phyloP scores from a whole-genome alignment of 2,888 invertebrate species.

The Enoplolaimus lenunculus region DNA sequence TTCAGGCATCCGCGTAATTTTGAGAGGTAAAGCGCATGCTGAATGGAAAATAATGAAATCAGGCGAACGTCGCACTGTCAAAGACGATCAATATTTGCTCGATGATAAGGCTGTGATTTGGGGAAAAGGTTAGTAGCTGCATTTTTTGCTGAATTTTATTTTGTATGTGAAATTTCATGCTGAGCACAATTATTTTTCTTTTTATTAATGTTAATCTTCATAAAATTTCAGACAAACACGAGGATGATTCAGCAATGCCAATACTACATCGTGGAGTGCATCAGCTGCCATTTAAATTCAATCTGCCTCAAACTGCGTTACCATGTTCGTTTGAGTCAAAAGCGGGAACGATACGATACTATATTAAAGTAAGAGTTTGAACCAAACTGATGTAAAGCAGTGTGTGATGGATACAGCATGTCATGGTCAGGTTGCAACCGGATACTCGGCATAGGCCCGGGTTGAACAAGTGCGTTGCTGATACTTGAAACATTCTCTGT shows the following conservation, averaged over 20 bases:
- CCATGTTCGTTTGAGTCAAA: constrained; percentile 64
- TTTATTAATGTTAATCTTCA: constrained; percentile 1
- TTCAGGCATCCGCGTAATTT: constrained; percentile 51
- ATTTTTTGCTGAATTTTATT: too few relatives aligned
- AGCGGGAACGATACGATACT: constrained; percentile 58
- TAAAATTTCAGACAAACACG: constrained; percentile 25
- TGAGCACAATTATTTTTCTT: too few relatives aligned
- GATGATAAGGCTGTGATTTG: constrained; percentile 58
- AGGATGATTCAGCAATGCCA: constrained; percentile 50
- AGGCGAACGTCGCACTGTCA: constrained; percentile 57
- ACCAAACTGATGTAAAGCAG: constrained; percentile 35
- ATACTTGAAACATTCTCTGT: too few relatives aligned
- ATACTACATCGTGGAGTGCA: constrained; percentile 58
- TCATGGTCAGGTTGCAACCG: too few relatives aligned
- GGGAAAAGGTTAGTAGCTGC: constrained; percentile 56
- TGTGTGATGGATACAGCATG: too few relatives aligned
- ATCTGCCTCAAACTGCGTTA: constrained; percentile 56
- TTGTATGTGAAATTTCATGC: too few relatives aligned
- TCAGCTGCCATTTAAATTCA: constrained; percentile 56
- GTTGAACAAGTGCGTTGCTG: too few relatives aligned
- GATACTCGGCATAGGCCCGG: too few relatives aligned
- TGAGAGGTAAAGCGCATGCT: constrained; percentile 59
- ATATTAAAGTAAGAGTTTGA: constrained; percentile 50
- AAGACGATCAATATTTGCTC: constrained; percentile 61
- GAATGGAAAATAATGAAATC: constrained; percentile 62